These are phyloP conservation scores for Spatulosminthurus flaviceps DNA, from an alignment of 2,888 invertebrate species.

Conservation along the genomic window DNA sequence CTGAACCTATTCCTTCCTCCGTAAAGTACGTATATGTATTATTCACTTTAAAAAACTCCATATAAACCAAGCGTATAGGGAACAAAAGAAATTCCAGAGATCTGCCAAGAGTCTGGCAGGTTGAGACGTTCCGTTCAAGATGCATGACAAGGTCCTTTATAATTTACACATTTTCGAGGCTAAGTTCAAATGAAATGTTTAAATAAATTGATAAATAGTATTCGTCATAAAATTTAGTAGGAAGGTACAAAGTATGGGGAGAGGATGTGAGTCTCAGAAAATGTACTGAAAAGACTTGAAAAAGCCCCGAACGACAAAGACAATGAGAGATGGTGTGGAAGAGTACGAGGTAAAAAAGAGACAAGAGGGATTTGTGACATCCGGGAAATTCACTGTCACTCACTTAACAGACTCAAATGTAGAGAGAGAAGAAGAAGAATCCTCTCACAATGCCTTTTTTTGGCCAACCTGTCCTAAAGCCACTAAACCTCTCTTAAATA, in stretches of 20 bases:
- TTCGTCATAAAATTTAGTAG: conserved; percentile 44
- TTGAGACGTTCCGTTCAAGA: too few relatives aligned
- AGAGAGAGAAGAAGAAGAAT: too few relatives aligned
- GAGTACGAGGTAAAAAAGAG: conserved; percentile 27
- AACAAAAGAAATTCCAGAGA: conserved; percentile 40
- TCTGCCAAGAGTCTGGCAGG: too few relatives aligned
- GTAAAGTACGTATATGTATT: too few relatives aligned
- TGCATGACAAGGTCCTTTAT: not conserved
- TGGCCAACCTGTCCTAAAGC: too few relatives aligned
- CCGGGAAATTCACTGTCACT: conserved; percentile 44
- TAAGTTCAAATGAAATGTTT: conserved; percentile 36
- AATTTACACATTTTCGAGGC: conserved; percentile 41
- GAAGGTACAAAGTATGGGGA: too few relatives aligned
- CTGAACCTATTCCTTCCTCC: too few relatives aligned
- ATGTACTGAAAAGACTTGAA: not conserved
- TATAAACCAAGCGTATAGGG: too few relatives aligned
- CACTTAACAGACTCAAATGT: conserved; percentile 11
- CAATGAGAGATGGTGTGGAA: conserved; percentile 31
- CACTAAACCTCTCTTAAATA: too few relatives aligned
- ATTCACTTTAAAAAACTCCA: too few relatives aligned
- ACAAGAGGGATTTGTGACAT: conserved; percentile 41
- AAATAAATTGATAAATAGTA: conserved; percentile 45
- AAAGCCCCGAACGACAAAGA: too few relatives aligned
- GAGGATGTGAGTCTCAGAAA: not conserved
- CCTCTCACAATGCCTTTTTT: too few relatives aligned